Conservation (phyloP, 2,888 invertebrate genomes). For the Conchocele bisecta region DNA sequence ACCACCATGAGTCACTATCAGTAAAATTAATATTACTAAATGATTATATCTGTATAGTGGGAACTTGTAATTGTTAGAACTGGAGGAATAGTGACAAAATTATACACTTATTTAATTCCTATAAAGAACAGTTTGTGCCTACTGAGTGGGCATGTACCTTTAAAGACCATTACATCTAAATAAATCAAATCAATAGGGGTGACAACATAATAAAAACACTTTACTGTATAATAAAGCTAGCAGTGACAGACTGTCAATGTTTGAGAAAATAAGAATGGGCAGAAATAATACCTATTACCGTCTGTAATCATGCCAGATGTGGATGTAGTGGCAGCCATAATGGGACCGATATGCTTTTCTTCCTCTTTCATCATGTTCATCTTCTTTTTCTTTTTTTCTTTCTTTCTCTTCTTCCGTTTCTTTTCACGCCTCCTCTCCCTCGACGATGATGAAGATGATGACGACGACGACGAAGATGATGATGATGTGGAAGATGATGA, state of each 20-base stretch:
- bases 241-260: background rate
- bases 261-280: background rate
- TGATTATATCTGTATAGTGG: too few species aligned
- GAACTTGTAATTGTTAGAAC: too few species aligned
- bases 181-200: too few species aligned
- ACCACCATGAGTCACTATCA: too few species aligned
- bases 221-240: too few species aligned
- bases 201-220: too few species aligned
- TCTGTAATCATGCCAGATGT: conserved; percentile 25
- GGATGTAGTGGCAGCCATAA: background rate
- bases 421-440: conserved; percentile 45
- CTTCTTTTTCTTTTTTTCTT: conserved; percentile 62
- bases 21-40: too few species aligned
- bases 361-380: conserved; percentile 54
- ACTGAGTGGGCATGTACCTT: too few species aligned
- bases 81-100: too few species aligned
- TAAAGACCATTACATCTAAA: too few species aligned
- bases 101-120: too few species aligned
- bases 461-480: conserved; percentile 47
- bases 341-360: conserved; percentile 38
- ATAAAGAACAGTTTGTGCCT: too few species aligned
- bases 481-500: conserved; percentile 29
- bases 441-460: conserved; percentile 59
- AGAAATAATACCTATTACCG: conserved; percentile 52
- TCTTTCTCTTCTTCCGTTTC: conserved; percentile 54